Evolutionary conservation across 2,888 invertebrate species (phyloP).

Genomic region (Melitaea athalia): DNA sequence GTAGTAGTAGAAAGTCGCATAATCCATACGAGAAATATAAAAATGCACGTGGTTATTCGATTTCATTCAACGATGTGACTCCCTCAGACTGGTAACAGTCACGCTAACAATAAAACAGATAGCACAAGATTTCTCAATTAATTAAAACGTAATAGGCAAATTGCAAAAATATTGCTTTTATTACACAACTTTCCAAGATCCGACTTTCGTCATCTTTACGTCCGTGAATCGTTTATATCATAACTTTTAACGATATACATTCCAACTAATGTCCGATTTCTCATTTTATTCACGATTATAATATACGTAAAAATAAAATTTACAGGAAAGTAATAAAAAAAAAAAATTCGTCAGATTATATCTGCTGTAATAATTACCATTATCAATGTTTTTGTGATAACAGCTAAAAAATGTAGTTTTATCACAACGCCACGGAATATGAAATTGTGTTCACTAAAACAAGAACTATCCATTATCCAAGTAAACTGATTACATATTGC

Average conservation of each 20-base stretch:
- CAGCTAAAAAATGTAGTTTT: not conserved
- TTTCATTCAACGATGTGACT: conserved; percentile 53
- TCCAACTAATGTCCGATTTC: conserved; percentile 21
- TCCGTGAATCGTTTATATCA: conserved; percentile 10
- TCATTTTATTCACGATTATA: not conserved
- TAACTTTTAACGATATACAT: conserved; percentile 23
- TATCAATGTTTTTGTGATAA: not conserved
- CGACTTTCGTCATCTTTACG: conserved; percentile 25
- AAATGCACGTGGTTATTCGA: conserved; percentile 52
- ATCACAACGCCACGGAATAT: not conserved
- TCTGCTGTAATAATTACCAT: conserved; percentile 3
- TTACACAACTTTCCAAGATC: conserved; percentile 30
- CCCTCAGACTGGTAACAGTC: conserved; percentile 41
- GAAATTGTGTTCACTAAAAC: not conserved
- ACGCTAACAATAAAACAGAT: conserved; percentile 43
- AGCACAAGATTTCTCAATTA: conserved; percentile 40
- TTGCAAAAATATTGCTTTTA: conserved; percentile 31
- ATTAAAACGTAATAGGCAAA: conserved; percentile 39
- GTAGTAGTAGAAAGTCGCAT: conserved; percentile 64
- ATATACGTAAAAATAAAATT: not conserved
- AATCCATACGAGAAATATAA: conserved; percentile 49
- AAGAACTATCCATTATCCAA: no score
- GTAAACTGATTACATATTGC: no score
- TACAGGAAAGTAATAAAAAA: not conserved
- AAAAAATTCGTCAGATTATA: not conserved